phyloP scores from a whole-genome alignment of 2,113 vertebrate species.

The Cervus canadensis region DNA sequence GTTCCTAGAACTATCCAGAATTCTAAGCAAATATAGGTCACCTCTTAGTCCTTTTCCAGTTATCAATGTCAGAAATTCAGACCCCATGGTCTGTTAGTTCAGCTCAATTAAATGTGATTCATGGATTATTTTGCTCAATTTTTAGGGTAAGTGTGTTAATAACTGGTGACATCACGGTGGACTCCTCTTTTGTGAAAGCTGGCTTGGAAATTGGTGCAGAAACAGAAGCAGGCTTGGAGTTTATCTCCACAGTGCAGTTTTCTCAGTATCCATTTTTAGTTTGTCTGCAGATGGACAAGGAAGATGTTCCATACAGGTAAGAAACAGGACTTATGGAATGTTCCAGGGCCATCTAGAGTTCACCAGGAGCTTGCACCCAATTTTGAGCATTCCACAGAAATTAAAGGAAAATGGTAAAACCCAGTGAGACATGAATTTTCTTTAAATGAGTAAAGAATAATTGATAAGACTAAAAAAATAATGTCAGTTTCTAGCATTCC shows the following conservation, averaged over 20 bases:
- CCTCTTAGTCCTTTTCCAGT: neutral
- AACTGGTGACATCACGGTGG: slow-evolving; percentile 87
- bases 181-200: slow-evolving; percentile 89
- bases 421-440: neutral
- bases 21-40: neutral
- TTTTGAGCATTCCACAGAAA: neutral
- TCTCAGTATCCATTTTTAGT: slow-evolving; percentile 97
- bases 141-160: slow-evolving; percentile 86
- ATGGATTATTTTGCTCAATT: neutral
- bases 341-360: neutral
- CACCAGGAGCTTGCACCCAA: neutral
- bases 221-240: slow-evolving; percentile 87
- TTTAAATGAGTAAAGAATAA: neutral
- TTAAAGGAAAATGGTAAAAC: neutral
- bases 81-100: neutral
- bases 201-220: slow-evolving; percentile 91
- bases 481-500: neutral
- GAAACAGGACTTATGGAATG: neutral
- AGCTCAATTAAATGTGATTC: neutral
- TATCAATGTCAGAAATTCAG: neutral
- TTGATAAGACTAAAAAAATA: neutral
- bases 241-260: slow-evolving; percentile 96
- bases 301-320: slow-evolving; percentile 90
- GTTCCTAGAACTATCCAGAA: neutral
- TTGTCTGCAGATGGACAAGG: slow-evolving; percentile 97